Percentiles rank a stretch among this genome's conserved stretches.
Conservation (phyloP, 1,140 invertebrate species). For the Lerema accius region DNA sequence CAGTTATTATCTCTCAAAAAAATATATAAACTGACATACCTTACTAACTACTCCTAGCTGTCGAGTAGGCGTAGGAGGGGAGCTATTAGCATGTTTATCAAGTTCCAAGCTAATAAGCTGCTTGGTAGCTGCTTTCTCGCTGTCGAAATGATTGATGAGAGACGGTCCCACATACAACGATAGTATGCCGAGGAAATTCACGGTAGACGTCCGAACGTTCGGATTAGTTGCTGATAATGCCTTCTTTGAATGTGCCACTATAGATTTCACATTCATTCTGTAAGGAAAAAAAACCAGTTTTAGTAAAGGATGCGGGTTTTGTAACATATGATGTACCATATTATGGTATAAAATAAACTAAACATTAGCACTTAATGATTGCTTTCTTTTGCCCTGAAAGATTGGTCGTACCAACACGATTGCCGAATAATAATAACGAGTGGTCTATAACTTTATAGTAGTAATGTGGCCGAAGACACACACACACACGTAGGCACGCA, state of each 20-base stretch:
- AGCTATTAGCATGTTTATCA: slow-evolving; percentile 90
- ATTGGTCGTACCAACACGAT: no score
- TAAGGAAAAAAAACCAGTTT: no score
- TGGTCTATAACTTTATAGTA: no score
- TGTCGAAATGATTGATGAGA: slow-evolving; percentile 91
- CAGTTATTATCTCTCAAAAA: no score
- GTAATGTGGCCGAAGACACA: no score
- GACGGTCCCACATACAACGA: slow-evolving; percentile 92
- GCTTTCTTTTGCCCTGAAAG: no score
- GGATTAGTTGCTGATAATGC: slow-evolving; percentile 93
- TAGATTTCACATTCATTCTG: slow-evolving; percentile 90
- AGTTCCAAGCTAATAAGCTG: slow-evolving; percentile 95
- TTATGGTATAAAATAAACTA: no score
- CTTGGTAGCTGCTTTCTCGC: slow-evolving; percentile 92
- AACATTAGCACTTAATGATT: no score
- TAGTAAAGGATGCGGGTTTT: no score
- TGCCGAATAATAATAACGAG: no score
- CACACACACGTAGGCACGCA: no score
- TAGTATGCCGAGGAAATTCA: slow-evolving; percentile 86
- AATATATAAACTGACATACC: slow-evolving; percentile 42
- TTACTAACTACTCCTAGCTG: slow-evolving; percentile 70
- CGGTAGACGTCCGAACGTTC: slow-evolving; percentile 89
- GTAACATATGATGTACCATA: no score
- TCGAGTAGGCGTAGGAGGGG: slow-evolving; percentile 88
- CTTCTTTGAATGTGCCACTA: slow-evolving; percentile 93